Evolutionary conservation across 2,888 invertebrate genomes (phyloP).

Genomic region (Paralinhomoeus sp.): DNA sequence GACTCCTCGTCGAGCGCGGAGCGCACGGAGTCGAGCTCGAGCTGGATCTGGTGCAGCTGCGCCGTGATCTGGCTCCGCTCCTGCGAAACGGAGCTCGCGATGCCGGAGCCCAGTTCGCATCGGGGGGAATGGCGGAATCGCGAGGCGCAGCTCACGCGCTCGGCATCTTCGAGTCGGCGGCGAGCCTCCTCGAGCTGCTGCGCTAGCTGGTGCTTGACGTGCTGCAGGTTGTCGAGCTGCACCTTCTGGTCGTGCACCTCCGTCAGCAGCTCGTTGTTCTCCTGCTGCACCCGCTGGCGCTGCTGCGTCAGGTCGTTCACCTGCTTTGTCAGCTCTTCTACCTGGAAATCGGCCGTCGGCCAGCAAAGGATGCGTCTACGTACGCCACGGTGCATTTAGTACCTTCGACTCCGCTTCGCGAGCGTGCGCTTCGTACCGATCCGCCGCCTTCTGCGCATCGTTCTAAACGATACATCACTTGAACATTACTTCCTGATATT

Average conservation of each 20-base stretch:
- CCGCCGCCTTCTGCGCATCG: conserved; percentile 39
- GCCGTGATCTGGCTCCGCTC: conserved; percentile 68
- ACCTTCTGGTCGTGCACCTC: conserved; percentile 93
- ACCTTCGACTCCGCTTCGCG: conserved; percentile 74
- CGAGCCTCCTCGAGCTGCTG: conserved; percentile 81
- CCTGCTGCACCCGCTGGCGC: conserved; percentile 74
- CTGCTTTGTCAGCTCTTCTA: conserved; percentile 85
- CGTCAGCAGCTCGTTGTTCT: conserved; percentile 28
- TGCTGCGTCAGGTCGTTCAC: conserved; percentile 90
- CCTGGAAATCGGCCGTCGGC: too few species aligned
- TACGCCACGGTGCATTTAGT: too few species aligned
- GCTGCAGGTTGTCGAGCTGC: conserved; percentile 70
- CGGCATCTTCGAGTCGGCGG: conserved; percentile 82
- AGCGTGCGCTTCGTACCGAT: conserved; percentile 69
- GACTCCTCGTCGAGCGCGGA: conserved; percentile 88
- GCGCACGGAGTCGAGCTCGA: conserved; percentile 75
- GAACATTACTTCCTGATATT: too few species aligned
- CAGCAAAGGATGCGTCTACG: too few species aligned
- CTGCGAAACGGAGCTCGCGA: too few species aligned
- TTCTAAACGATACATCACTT: conserved; percentile 27
- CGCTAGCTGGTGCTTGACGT: conserved; percentile 65
- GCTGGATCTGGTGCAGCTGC: conserved; percentile 65
- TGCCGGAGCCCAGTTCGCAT: too few species aligned
- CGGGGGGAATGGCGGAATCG: too few species aligned
- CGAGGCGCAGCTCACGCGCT: conserved; percentile 37